A percentile compares a stretch with the other conserved stretches of the same genome.
Conservation (phyloP, 30 jellyfish, hydroid and myxozoan genomes). For the Haliclystus octoradiatus region DNA sequence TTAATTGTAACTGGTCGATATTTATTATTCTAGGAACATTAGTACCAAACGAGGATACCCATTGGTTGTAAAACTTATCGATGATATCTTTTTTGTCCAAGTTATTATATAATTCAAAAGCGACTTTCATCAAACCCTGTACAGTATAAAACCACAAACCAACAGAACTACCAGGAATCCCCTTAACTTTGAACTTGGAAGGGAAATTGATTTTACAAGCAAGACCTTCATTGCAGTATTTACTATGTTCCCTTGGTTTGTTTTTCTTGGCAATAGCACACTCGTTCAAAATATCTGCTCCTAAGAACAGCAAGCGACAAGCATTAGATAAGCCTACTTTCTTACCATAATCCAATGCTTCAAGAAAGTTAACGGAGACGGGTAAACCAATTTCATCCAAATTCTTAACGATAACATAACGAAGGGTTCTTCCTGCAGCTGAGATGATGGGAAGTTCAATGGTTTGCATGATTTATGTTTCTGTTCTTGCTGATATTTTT, state of each 20-base stretch:
- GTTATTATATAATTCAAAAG: constrained; percentile 23
- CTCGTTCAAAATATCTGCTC: constrained; percentile 35
- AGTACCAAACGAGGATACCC: constrained; percentile 15
- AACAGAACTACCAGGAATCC: constrained; percentile 38
- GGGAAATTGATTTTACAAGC: constrained; percentile 31
- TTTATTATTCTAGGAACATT: background rate
- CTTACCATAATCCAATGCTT: background rate
- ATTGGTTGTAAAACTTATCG: constrained; percentile 2
- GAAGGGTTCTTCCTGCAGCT: background rate
- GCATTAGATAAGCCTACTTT: background rate
- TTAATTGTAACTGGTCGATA: background rate
- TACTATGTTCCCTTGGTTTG: constrained; percentile 29
- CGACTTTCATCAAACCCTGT: constrained; percentile 46
- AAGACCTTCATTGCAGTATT: constrained; percentile 19
- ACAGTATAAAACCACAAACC: constrained; percentile 39
- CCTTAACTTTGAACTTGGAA: constrained; percentile 10
- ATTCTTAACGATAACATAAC: background rate
- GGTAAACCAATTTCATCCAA: background rate
- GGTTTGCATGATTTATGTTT: too few species aligned
- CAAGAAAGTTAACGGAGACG: background rate
- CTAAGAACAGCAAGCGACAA: constrained; percentile 22
- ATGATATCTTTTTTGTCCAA: constrained; percentile 18
- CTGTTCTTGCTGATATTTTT: too few species aligned
- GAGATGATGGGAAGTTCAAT: background rate
- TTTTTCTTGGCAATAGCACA: constrained; percentile 25